Evolutionary conservation across 2,797 vertebrate genomes (phyloP), one percentile per base, ranked within the genome.

Genomic region (Lates japonicus): DNA sequence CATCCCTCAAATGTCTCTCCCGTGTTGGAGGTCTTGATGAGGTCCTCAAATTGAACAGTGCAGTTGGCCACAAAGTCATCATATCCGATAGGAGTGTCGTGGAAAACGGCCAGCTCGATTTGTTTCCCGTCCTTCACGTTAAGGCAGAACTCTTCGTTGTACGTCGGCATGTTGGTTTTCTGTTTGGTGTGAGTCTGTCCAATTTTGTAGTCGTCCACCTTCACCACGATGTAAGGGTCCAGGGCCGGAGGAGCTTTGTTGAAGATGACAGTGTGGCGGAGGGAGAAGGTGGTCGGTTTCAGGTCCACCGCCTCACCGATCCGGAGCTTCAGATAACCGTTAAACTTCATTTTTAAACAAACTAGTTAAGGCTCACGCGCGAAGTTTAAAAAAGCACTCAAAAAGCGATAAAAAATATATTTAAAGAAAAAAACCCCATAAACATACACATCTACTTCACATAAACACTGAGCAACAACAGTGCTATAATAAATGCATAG

Each of bases 1-100:
- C 98, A 99, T 93, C 97, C 97, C 73, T 99, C 97, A 59, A 97
- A 98, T 14, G 90, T 95, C 82, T 98, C 96, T 2, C 94, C 95
- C 4, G 95, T 79, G 85, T 96, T 97, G 3, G 95, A 83, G 9
- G 90, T 95, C 61, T 96, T 95, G 69, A 98, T 91, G 54, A 99
- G 93, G 67, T 99, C 97, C 29, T 97, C 96, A 83, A 99, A 98
- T 73, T 94, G 95, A 76, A 99, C 91, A 49, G 92, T 97, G 90
- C 98, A 99, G 93, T 99, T 98, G 81, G 98, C 98, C 89, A 99
- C 98, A 12, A 99, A 99, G 95, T 99, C 97, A 64, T 99, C 98
- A 54, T 99, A 99, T 20, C 98, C 98, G 55, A 99, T 96, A 1
- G 97, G 97, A 11, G 98, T 97, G 83, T 98, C 98, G 61, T 99